phyloP scores from a whole-genome alignment of 2,888 invertebrate genomes.

The Limnephilus marmoratus region DNA sequence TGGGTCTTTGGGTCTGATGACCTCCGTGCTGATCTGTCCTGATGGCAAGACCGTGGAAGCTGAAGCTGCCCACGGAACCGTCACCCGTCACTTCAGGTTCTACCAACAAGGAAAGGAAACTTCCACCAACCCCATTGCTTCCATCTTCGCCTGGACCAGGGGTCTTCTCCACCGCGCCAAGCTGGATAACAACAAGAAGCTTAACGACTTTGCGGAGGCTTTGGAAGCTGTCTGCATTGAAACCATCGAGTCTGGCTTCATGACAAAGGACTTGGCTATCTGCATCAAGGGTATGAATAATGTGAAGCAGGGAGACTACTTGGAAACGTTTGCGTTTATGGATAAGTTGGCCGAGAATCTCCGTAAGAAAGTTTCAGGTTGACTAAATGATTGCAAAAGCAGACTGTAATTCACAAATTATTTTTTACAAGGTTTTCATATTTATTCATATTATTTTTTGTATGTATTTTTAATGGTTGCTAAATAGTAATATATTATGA shows the following conservation, averaged over 20 bases:
- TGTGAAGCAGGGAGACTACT: slow-evolving; percentile 88
- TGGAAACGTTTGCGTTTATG: slow-evolving; percentile 98
- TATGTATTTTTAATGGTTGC: slow-evolving; percentile 22
- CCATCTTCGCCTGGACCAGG: slow-evolving; percentile 98
- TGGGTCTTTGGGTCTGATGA: slow-evolving; percentile 98
- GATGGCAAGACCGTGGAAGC: slow-evolving; percentile 99
- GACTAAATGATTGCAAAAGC: slow-evolving; percentile 71
- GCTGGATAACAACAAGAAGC: slow-evolving; percentile 88
- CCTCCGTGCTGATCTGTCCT: slow-evolving; percentile 96
- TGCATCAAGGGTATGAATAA: slow-evolving; percentile 96
- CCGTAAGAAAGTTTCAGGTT: slow-evolving; percentile 78
- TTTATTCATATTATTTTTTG: slow-evolving; percentile 13
- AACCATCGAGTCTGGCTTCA: slow-evolving; percentile 95
- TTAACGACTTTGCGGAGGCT: slow-evolving; percentile 89
- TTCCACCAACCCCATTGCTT: slow-evolving; percentile 99
- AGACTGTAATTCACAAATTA: slow-evolving; percentile 51
- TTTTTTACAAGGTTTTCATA: slow-evolving; percentile 9
- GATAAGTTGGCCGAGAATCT: slow-evolving; percentile 96
- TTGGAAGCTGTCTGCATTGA: slow-evolving; percentile 94
- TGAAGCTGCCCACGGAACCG: slow-evolving; percentile 99
- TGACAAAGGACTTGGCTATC: slow-evolving; percentile 99
- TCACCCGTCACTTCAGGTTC: slow-evolving; percentile 92
- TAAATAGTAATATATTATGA: slow-evolving; percentile 6
- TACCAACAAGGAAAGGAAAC: slow-evolving; percentile 98
- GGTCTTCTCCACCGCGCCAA: slow-evolving; percentile 96